Conservation (phyloP, 2,888 invertebrate species). For the Parasteatoda lunata region DNA sequence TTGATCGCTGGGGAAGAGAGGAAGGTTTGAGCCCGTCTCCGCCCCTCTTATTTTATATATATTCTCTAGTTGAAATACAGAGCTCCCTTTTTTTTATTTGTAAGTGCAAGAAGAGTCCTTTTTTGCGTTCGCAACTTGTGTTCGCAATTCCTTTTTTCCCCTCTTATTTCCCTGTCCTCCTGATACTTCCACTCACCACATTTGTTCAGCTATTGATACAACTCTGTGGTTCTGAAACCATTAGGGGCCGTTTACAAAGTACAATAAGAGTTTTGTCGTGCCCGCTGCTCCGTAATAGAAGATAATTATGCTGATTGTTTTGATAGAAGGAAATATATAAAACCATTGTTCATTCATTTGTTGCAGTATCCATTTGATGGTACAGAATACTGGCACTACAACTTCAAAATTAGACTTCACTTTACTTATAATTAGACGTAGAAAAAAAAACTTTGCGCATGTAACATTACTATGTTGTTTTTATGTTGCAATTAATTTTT, state of each 20-base stretch:
- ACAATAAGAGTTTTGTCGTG: too few relatives aligned
- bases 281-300: too few relatives aligned
- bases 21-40: background rate
- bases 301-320: too few relatives aligned
- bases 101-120: conserved; percentile 27
- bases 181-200: conserved; percentile 65
- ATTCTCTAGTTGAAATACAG: conserved; percentile 47
- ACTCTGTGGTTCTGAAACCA: conserved; percentile 20
- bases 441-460: too few relatives aligned
- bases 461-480: too few relatives aligned
- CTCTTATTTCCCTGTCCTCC: conserved; percentile 22
- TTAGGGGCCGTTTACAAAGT: conserved; percentile 46
- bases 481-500: too few relatives aligned
- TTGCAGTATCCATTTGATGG: too few relatives aligned
- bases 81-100: conserved; percentile 30
- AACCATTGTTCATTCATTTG: too few relatives aligned
- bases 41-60: conserved; percentile 40
- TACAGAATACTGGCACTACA: too few relatives aligned
- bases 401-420: too few relatives aligned
- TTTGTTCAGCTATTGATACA: conserved; percentile 65
- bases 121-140: conserved; percentile 42
- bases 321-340: too few relatives aligned
- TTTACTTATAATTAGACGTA: too few relatives aligned
- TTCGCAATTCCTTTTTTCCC: conserved; percentile 26
- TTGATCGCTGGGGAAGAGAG: conserved; percentile 51